Percentiles rank a stretch among this genome's conserved stretches.
These are phyloP conservation scores for Holocentrus rufus DNA, from an alignment of 2,797 vertebrate species.

Conservation along the genomic window DNA sequence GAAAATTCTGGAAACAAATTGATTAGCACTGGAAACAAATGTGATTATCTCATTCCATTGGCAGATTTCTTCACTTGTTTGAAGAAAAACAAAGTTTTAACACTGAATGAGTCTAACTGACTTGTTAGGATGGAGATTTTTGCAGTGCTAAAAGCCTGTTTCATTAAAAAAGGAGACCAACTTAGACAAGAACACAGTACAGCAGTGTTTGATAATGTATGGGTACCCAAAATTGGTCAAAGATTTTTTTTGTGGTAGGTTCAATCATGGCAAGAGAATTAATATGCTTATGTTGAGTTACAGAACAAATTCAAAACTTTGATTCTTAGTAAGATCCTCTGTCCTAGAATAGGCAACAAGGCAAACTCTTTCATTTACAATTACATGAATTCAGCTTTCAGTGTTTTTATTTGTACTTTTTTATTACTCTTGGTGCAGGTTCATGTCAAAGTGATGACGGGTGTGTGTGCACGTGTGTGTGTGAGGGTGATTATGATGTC, in stretches of 20 bases:
- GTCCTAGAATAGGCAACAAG: neutral
- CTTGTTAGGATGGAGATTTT: too few species aligned
- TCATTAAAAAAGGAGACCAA: too few species aligned
- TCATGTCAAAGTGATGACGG: conserved; percentile 25
- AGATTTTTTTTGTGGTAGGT: neutral
- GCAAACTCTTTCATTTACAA: neutral
- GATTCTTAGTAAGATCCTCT: neutral
- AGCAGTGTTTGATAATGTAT: too few species aligned
- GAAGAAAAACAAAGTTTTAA: too few species aligned
- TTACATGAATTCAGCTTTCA: conserved; percentile 12
- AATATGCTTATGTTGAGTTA: neutral
- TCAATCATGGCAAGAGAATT: neutral
- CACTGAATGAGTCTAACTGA: too few species aligned
- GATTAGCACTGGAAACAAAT: too few species aligned
- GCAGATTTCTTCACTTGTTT: too few species aligned
- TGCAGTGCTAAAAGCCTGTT: too few species aligned
- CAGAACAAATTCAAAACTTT: neutral
- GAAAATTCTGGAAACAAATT: too few species aligned
- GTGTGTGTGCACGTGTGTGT: conserved; percentile 31
- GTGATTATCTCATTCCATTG: too few species aligned
- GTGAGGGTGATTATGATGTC: conserved; percentile 62
- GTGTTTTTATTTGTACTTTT: conserved; percentile 41
- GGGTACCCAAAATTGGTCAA: too few species aligned
- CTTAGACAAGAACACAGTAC: too few species aligned
- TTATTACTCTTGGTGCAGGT: conserved; percentile 29